Percentiles rank a stretch among this genome's conserved stretches.
Conservation (phyloP, 2,797 vertebrate species). For the Urophycis tenuis region DNA sequence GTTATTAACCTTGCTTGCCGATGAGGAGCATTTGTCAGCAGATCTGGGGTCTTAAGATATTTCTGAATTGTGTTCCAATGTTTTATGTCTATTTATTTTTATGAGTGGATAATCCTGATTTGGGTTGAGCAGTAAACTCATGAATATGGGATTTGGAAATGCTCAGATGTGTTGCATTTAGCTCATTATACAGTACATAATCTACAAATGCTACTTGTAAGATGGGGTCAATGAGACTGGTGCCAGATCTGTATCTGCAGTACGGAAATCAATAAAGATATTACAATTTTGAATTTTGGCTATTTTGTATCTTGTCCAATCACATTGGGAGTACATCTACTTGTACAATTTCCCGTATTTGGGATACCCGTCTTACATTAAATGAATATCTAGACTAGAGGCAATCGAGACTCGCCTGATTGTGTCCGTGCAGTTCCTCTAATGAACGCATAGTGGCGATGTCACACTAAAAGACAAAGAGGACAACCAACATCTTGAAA, state of each 20-base stretch:
- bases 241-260: not conserved
- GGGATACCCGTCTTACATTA: not conserved
- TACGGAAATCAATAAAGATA: not conserved
- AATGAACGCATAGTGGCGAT: not conserved
- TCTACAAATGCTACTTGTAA: not conserved
- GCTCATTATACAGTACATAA: not conserved
- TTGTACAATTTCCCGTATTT: not conserved
- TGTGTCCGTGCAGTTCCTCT: not conserved
- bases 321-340: not conserved
- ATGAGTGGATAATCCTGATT: not conserved
- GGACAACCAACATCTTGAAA: not conserved
- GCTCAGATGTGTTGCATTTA: not conserved
- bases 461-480: not conserved
- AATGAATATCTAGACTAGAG: not conserved
- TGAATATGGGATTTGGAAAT: not conserved
- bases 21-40: not conserved
- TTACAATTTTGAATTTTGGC: not conserved
- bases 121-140: not conserved
- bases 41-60: not conserved
- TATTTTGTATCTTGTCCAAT: not conserved
- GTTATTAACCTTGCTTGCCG: not conserved
- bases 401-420: not conserved
- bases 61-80: not conserved
- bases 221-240: not conserved
- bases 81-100: conserved; percentile 6